Evolutionary conservation across 2,888 invertebrate genomes (phyloP), one percentile per base, ranked within the genome.

Genomic region (Agelastica alni): DNA sequence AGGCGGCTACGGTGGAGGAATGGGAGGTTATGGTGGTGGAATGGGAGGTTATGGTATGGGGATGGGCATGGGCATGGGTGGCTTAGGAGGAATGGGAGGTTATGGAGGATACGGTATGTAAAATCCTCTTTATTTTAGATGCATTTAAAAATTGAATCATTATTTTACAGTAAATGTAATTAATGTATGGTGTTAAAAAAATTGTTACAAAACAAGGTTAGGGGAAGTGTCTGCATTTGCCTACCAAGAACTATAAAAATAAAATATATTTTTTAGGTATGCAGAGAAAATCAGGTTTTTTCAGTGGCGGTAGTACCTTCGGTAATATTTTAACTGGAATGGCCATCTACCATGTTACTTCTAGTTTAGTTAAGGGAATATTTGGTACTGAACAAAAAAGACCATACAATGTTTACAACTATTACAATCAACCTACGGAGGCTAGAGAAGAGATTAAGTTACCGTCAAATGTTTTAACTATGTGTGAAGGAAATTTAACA

Each of bases 341-440:
- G 51, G 60, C 74, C 9, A 65, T 73, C 26, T 74, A 72, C 68
- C 65, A 70, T 55, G 59, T 62, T 53, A 60, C 62, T 7, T 66
- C 64, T 2, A 66, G 57, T 45, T 49, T 64, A 14, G 57, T 60
- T 9, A 55, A 57, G 10, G 52, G 59, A 4, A 18, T 59, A 18
- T 51, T 59, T 39, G 57, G 61, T 28, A 46, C 31, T 5, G 22
- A 36, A 7, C 49, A 54, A 36, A 61, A 53, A 28, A 56, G 62
- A 39, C 68, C 69, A 3, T 72, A 74, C 62, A 64, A 67, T 12
- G 73, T 75, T 2, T 71, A 74, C 53, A 73, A 75, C 56, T 69
- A 73, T 48, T 72, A 75, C 59, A 75, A 74, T 51, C 66, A 68
- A 52, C 72, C 72, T 0, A 63, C 70, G 20, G 61, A 65, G 31